phyloP scores from a whole-genome alignment of 2,888 invertebrate genomes.

The Portevinia maculata region DNA sequence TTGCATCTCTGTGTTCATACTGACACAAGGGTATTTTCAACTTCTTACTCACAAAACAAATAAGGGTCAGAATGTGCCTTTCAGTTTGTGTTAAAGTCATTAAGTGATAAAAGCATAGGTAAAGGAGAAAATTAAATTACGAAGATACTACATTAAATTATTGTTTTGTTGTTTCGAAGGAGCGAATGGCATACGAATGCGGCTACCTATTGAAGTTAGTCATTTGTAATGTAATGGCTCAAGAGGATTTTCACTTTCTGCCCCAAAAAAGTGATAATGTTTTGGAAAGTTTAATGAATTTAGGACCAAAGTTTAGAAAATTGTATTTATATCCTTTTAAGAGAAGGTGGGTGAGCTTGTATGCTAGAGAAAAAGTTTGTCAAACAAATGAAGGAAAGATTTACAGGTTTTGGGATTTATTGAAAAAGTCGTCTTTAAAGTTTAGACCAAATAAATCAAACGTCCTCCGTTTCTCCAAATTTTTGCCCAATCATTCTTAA shows the following conservation, averaged over 20 bases:
- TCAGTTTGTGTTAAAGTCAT: conserved; percentile 52
- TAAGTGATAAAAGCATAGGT: conserved; percentile 68
- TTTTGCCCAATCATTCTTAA: conserved; percentile 27
- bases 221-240: conserved; percentile 22
- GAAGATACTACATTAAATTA: conserved; percentile 2
- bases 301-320: conserved; percentile 28
- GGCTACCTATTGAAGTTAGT: conserved; percentile 23
- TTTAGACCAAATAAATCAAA: too few species aligned
- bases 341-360: neutral
- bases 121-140: conserved; percentile 65
- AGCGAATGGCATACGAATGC: conserved; percentile 1
- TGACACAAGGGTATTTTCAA: conserved; percentile 20
- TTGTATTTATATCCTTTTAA: conserved; percentile 6
- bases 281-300: conserved; percentile 34
- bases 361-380: neutral
- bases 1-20: conserved; percentile 1
- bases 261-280: conserved; percentile 12
- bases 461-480: neutral
- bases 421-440: too few species aligned
- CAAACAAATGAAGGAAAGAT: neutral
- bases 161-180: conserved; percentile 12
- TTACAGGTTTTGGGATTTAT: neutral
- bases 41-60: conserved; percentile 58
- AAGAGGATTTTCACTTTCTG: conserved; percentile 30
- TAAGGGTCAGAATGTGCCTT: conserved; percentile 62